Base-by-base conservation (phyloP, 53 echinoderm and acorn worm species). In the Echinometra lucunter region DNA sequence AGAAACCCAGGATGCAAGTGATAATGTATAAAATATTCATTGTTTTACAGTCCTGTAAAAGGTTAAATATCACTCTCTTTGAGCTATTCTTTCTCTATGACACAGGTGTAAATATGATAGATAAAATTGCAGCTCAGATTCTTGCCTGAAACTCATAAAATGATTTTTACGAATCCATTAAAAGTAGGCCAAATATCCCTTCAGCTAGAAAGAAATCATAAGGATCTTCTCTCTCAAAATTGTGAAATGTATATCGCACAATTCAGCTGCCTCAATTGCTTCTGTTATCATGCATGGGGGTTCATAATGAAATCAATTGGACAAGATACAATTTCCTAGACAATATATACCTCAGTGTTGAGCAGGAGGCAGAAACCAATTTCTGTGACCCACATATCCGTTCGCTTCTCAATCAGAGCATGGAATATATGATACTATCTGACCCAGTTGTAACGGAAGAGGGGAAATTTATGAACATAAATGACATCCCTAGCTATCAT, bases 121-220 rank as follows among this genome's bases (percentile, higher is more conserved):
- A 78, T 78, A 25, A 47, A 85, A 40, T 28, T 85, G n/a, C 78
- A 47, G n/a, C 85, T 85, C 85, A 47, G 45, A 85, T 49, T 85
- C 85, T 85, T 30, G 53, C 85, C 85, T 45, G 45, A 49, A 85
- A 85, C 85, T 30, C 30, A n/a, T n/a, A n/a, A n/a, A n/a, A n/a
- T n/a, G n/a, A n/a, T n/a, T n/a, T n/a, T n/a, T n/a, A n/a, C n/a
- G n/a, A n/a, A n/a, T 49, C 85, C 49, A 78, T 28, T n/a, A 3
- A 85, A 85, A 49, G 40, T 85, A 85, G 85, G 85, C 28, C 85
- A 85, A n/a, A 49, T 85, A 49, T 85, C 85, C 85, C 44, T 12
- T 21, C 85, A 85, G 85, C 49, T 7, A 49, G 47, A 85, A 53
- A 30, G 40, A 49, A 28, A 85, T 9, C 85, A 27, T 28, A 11